Base-by-base conservation (phyloP, 2,113 vertebrate species). In the Ageneiosus marmoratus region DNA sequence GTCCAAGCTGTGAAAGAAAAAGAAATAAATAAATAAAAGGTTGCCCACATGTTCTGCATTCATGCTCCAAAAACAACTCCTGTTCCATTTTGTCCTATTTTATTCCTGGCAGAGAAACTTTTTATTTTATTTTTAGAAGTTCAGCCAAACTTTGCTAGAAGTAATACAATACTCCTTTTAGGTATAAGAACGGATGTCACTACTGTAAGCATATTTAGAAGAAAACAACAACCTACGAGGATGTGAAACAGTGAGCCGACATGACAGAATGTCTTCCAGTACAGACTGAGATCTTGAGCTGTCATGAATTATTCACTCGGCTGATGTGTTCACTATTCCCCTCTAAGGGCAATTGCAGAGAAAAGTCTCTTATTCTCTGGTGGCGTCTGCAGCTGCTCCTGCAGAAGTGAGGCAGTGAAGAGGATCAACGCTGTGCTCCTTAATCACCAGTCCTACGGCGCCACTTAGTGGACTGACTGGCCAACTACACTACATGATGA, bases 381-480 rank as follows among this genome's bases (percentile, higher is more conserved):
- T 5, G 32, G 81, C 27, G 24, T 82, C 34, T 44, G 81, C 29
- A 41, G 77, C 63, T 41, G 37, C 34, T 62, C 22, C 56, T 50
- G 58, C 13, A 70, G 55, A 78, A 74, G 51, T 44, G 15, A 56
- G 51, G 37, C 50, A 76, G 50, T 11, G 29, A 29, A 76, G 18
- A 76, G 29, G 51, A 74, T 16, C 13, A 11, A 8, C 15, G n/a
- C 46, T 9, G 46, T 0, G 46, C 73, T 53, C 60, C n/a, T 65
- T 56, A 46, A 67, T 58, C 60, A 84, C 37, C 69, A 81, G 37
- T 32, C 34, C 56, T 75, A 78, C 44, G 78, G 69, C 75, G 32
- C 86, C 87, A 79, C 80, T 77, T 27, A 81, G 85, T 87, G 88
- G 82, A 58, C 6, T 53, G 55, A 9, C 44, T 29, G 11, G 10